Conservation (phyloP, 2,888 invertebrate species). For the Brachyopa scutellaris region DNA sequence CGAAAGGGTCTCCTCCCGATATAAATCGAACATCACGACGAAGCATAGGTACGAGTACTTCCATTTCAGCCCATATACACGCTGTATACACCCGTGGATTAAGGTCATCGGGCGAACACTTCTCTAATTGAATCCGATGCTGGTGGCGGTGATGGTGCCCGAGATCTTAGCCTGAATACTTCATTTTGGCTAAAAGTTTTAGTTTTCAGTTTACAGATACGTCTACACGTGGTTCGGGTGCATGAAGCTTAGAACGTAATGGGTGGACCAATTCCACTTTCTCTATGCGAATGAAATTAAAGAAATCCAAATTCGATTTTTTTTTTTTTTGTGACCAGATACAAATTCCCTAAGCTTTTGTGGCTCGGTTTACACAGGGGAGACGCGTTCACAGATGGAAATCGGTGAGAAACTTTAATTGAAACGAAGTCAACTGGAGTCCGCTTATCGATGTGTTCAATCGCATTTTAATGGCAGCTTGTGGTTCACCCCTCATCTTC, state of each 20-base stretch:
- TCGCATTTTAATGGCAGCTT: conserved; percentile 59
- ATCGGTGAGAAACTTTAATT: conserved; percentile 44
- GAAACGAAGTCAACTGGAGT: conserved; percentile 38
- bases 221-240: neutral
- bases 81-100: conserved; percentile 51
- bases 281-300: conserved; percentile 26
- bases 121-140: conserved; percentile 68
- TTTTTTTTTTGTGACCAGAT: too few species aligned
- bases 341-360: conserved; percentile 41
- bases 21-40: conserved; percentile 72
- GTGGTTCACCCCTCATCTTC: conserved; percentile 41
- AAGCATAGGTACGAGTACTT: too few species aligned
- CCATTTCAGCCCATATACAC: conserved; percentile 49
- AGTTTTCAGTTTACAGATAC: conserved; percentile 47
- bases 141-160: conserved; percentile 17
- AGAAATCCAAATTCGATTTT: conserved; percentile 22
- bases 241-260: conserved; percentile 42
- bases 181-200: conserved; percentile 52
- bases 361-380: conserved; percentile 22
- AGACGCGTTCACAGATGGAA: neutral
- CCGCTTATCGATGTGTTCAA: conserved; percentile 31
- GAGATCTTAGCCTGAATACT: conserved; percentile 31
- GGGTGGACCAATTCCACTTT: conserved; percentile 46
- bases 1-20: conserved; percentile 70
- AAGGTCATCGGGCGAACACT: conserved; percentile 72